Evolutionary conservation across 2,888 invertebrate genomes (phyloP).

Genomic region (Lingula anatina): DNA sequence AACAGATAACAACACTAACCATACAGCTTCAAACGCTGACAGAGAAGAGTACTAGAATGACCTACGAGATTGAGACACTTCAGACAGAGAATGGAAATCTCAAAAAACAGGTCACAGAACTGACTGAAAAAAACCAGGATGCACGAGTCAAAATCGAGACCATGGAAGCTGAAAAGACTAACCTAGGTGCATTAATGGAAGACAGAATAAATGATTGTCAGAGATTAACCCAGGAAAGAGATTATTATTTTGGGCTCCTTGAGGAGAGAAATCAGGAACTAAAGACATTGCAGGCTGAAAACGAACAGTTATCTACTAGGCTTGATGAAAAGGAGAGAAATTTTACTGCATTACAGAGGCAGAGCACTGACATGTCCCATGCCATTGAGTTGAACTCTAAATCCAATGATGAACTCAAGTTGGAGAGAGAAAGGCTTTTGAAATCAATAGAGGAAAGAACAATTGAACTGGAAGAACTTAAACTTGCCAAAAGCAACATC

Average conservation of each 20-base stretch:
- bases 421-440: constrained; percentile 31
- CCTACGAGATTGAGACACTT: constrained; percentile 26
- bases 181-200: constrained; percentile 23
- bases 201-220: constrained; percentile 28
- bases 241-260: constrained; percentile 31
- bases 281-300: constrained; percentile 20
- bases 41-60: constrained; percentile 29
- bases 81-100: constrained; percentile 23
- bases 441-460: constrained; percentile 25
- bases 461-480: constrained; percentile 26
- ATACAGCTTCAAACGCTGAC: constrained; percentile 33
- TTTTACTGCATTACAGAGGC: constrained; percentile 29
- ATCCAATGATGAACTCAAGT: constrained; percentile 22
- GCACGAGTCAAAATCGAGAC: constrained; percentile 24
- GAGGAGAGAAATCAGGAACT: constrained; percentile 37
- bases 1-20: constrained; percentile 30
- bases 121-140: constrained; percentile 23
- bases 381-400: constrained; percentile 28
- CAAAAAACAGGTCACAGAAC: constrained; percentile 21
- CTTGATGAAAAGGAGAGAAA: constrained; percentile 43
- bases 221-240: constrained; percentile 30
- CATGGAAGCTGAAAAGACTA: constrained; percentile 23
- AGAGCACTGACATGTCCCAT: constrained; percentile 27
- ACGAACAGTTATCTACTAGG: constrained; percentile 31
- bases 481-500: constrained; percentile 22